Base-by-base conservation (phyloP, 2,888 invertebrate genomes). In the Autographa gamma region DNA sequence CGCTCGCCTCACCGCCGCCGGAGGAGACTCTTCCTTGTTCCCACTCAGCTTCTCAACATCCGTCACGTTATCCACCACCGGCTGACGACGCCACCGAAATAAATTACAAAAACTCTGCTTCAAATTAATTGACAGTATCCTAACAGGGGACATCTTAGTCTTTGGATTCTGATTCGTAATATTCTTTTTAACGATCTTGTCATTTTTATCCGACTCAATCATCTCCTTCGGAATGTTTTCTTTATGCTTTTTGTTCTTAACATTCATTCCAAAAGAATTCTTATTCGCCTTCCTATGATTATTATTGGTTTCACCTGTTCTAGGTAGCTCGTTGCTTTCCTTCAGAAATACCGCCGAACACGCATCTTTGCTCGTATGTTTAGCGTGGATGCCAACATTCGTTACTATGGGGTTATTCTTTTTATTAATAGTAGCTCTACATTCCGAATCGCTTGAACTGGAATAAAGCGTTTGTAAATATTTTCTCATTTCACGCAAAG, bases 91-190 rank as follows among this genome's bases (percentile, higher is more conserved):
- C 93, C 98, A 97, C 84, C 97, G 97, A 91, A 98, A 98, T 91
- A 98, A 97, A 93, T 98, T 98, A 91, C 98, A 98, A 87, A 98
- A 96, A 62, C 98, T 98, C 89, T 98, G 98, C 91, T 98, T 98
- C 73, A 98, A 96, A 91, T 97, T 97, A 70, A 97, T 96, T 6
- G 98, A 97, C 88, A 98, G 97, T 82, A 97, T 96, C 80, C 95
- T 93, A 67, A 96, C 96, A 9, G 96, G 96, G 16, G 97, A 96
- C 91, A 97, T 97, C 88, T 97, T 97, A 75, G 95, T 89, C 78
- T 96, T 96, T 69, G 88, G 89, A 74, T 73, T 85, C 69, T 87
- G 85, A 77, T 82, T 86, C 32, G 88, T 74, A 41, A 78, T 78
- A 67, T 79, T 84, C 71, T 93, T 93, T 74, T 92, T 92, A 19